A percentile compares a stretch with the other conserved stretches of the same genome.
Conservation (phyloP, 2,113 vertebrate genomes). For the Mus musculus region GRCm39 chr16:57166501-57167000, state of each 20-base stretch:
- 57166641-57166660: background rate
- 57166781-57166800: no score
- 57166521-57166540: background rate
- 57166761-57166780: background rate
- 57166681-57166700: background rate
- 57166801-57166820: background rate
- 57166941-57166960: background rate
- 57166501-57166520: background rate
- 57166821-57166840: background rate
- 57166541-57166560: background rate
- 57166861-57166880: background rate
- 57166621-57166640: background rate
- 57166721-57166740: background rate
- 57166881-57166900: background rate
- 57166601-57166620: background rate
- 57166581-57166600: background rate
- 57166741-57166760: background rate
- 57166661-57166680: background rate
- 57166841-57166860: background rate
- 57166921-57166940: background rate
- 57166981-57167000: background rate
- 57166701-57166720: background rate
- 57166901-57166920: background rate
- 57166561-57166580: no score
- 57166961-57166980: background rate